These are phyloP conservation scores for Gerris lacustris DNA, from an alignment of 2,888 invertebrate genomes.

Conservation along the genomic window DNA sequence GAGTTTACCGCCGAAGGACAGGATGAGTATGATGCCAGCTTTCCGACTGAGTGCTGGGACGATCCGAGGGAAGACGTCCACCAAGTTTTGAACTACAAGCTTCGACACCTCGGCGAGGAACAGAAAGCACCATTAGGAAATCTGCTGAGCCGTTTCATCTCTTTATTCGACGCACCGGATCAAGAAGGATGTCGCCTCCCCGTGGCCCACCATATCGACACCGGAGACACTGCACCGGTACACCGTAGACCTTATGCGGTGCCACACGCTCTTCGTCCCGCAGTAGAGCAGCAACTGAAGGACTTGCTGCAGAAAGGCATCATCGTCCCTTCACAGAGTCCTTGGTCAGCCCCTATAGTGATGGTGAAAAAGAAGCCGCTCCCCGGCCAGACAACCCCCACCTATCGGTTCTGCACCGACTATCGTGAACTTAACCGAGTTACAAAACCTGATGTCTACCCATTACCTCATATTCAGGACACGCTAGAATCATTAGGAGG, in stretches of 20 bases:
- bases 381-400: neutral
- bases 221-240: neutral
- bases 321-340: neutral
- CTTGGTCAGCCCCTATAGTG: neutral
- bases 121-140: no score
- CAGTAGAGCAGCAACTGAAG: neutral
- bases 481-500: constrained; percentile 25
- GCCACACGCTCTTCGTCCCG: neutral
- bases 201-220: neutral
- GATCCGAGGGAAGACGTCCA: no score
- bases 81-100: no score
- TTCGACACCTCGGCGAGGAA: no score
- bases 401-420: constrained; percentile 15
- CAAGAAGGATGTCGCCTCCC: no score
- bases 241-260: neutral
- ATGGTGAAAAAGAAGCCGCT: neutral
- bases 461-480: constrained; percentile 22
- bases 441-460: constrained; percentile 19
- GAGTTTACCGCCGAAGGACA: no score
- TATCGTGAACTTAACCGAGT: constrained; percentile 21
- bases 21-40: no score
- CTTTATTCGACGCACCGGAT: no score
- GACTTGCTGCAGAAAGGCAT: neutral
- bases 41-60: no score
- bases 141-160: no score